phyloP scores from a whole-genome alignment of 2,797 vertebrate species.

The Clarias pachynema region DNA sequence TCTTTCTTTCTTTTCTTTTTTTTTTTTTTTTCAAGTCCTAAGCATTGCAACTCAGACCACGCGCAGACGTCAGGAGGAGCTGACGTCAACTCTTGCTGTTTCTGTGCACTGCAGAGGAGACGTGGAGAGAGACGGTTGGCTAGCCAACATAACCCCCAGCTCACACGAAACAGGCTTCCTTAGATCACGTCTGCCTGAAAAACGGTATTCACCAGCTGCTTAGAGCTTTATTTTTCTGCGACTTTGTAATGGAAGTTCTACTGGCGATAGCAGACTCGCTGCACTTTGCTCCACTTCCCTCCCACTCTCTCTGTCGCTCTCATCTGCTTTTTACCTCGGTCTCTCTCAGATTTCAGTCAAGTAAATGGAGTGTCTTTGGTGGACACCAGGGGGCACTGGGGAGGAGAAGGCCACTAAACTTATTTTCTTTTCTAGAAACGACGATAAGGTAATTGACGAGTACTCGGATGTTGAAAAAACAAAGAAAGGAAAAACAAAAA shows the following conservation, averaged over 20 bases:
- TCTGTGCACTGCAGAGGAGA: conserved; percentile 57
- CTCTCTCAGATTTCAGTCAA: conserved; percentile 61
- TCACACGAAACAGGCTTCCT: conserved; percentile 44
- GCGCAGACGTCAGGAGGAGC: conserved; percentile 54
- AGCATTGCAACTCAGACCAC: conserved; percentile 66
- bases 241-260: conserved; percentile 51
- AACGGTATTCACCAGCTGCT: conserved; percentile 43
- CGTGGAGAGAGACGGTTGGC: conserved; percentile 58
- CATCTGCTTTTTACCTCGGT: conserved; percentile 51
- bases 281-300: conserved; percentile 42
- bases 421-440: conserved; percentile 71
- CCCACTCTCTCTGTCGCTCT: conserved; percentile 37
- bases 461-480: conserved; percentile 64
- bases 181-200: conserved; percentile 49
- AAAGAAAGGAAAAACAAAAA: background rate
- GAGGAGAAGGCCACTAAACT: conserved; percentile 74
- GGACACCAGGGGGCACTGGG: conserved; percentile 63
- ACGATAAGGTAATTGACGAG: conserved; percentile 71
- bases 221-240: conserved; percentile 32
- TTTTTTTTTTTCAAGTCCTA: conserved; percentile 55
- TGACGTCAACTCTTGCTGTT: conserved; percentile 57
- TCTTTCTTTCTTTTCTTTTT: conserved; percentile 43
- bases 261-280: conserved; percentile 40
- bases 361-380: conserved; percentile 69
- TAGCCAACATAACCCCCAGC: conserved; percentile 51